phyloP scores from a whole-genome alignment of 2,113 vertebrate species.

The Lanius ludovicianus region DNA sequence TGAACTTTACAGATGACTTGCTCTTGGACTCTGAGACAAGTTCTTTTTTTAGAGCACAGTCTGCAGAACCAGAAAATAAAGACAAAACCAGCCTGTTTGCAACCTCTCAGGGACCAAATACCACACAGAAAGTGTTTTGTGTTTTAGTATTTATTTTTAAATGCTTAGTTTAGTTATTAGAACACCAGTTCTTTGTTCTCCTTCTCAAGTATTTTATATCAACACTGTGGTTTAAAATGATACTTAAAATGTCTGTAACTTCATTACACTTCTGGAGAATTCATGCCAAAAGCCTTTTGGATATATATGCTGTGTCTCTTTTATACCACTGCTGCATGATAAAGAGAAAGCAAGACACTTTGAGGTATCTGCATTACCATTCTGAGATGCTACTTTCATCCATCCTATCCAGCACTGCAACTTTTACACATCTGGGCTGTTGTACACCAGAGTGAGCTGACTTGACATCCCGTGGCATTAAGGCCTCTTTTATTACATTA shows the following conservation, averaged over 20 bases:
- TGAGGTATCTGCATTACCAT: not conserved
- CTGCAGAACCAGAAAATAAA: slow-evolving; percentile 50
- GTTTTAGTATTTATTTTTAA: not conserved
- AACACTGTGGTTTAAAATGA: not conserved
- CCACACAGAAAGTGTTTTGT: slow-evolving; percentile 8
- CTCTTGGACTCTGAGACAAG: slow-evolving; percentile 19
- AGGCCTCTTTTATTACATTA: not conserved
- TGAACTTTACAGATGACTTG: slow-evolving; percentile 59
- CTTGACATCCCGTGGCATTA: not conserved
- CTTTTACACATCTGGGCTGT: not conserved
- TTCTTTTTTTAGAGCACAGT: slow-evolving; percentile 39
- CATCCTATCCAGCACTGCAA: not conserved
- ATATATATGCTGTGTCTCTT: not conserved
- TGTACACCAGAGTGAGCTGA: not conserved
- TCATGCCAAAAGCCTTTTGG: not conserved
- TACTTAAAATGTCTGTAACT: not conserved
- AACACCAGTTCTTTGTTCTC: not conserved
- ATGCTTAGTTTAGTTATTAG: slow-evolving; percentile 10
- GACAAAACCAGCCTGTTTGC: slow-evolving; percentile 31
- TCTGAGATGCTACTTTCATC: not conserved
- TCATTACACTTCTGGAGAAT: not conserved
- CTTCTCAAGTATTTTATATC: not conserved
- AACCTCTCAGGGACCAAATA: slow-evolving; percentile 23
- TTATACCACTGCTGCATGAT: not conserved
- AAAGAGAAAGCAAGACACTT: not conserved